phyloP scores from a whole-genome alignment of 1,140 invertebrate species.

The Leptestheria dahalacensis region DNA sequence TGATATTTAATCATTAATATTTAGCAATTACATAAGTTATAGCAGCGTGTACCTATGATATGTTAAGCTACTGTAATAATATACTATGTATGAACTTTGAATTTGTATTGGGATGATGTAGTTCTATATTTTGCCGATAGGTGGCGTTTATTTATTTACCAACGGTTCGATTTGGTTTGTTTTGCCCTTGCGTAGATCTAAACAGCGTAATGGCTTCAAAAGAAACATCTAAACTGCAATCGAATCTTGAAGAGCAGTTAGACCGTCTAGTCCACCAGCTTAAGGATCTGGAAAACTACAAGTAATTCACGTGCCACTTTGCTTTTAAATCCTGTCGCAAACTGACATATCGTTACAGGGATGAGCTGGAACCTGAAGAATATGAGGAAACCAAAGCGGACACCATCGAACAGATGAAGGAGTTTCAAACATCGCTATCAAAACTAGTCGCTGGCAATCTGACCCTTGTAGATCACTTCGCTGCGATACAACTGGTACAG shows the following conservation, averaged over 20 bases:
- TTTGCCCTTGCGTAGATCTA: not conserved
- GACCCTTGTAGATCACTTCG: conserved; percentile 48
- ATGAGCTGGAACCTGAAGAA: conserved; percentile 44
- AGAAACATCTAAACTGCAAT: conserved; percentile 44
- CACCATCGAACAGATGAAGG: conserved; percentile 56
- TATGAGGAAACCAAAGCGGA: conserved; percentile 56
- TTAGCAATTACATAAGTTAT: no score
- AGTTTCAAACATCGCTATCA: conserved; percentile 50
- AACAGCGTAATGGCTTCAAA: conserved; percentile 13
- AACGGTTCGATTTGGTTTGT: no score
- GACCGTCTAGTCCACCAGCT: conserved; percentile 54
- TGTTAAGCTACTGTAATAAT: no score
- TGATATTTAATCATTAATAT: no score
- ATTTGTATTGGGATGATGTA: no score
- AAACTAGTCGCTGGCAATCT: conserved; percentile 52
- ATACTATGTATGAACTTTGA: no score
- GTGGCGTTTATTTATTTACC: no score
- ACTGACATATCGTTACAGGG: conserved; percentile 31
- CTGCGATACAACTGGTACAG: conserved; percentile 46
- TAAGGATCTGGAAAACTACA: conserved; percentile 53
- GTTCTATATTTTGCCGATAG: no score
- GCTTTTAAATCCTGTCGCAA: no score
- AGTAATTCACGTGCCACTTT: conserved; percentile 35
- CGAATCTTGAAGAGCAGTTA: conserved; percentile 55
- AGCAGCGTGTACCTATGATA: no score